Evolutionary conservation across 2,888 invertebrate genomes (phyloP).

Genomic region (Byasa hedistus): DNA sequence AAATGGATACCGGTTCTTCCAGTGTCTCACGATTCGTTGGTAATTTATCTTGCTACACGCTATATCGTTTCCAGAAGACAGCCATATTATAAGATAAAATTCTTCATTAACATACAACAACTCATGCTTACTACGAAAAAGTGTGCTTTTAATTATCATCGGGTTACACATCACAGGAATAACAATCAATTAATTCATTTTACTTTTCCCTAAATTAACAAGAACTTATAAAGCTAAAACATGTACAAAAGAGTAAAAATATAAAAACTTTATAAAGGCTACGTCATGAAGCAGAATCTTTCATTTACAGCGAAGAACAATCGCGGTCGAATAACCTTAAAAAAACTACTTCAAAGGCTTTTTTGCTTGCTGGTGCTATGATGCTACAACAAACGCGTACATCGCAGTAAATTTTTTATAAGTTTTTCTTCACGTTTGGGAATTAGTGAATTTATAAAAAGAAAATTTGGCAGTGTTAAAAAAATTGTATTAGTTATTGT

Average conservation of each 20-base stretch:
- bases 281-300: neutral
- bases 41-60: neutral
- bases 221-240: neutral
- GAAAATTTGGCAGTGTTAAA: no score
- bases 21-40: neutral
- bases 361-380: neutral
- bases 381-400: neutral
- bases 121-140: neutral
- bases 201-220: no score
- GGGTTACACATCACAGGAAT: no score
- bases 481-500: neutral
- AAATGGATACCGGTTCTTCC: conserved; percentile 8
- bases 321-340: neutral
- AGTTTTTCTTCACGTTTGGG: neutral
- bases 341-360: neutral
- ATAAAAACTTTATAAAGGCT: neutral
- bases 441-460: no score
- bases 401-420: no score
- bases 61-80: neutral
- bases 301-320: neutral
- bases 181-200: no score
- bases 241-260: neutral
- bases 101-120: conserved; percentile 1
- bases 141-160: no score
- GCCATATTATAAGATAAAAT: neutral